Evolutionary conservation across 2,113 vertebrate species (phyloP).

Genomic region (Lota lota): DNA sequence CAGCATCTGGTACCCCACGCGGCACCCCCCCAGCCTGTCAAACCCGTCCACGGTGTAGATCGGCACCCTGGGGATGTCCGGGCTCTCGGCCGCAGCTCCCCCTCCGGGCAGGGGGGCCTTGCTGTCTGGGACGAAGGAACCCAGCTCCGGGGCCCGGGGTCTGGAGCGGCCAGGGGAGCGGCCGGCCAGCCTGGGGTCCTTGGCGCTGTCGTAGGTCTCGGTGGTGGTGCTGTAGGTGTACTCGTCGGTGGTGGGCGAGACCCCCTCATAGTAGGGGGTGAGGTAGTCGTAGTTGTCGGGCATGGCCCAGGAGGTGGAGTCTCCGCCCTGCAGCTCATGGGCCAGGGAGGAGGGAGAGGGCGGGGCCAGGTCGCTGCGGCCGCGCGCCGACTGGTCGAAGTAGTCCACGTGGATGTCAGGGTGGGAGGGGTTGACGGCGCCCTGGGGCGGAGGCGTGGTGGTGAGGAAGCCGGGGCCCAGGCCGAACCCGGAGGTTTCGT

Average conservation of each 20-base stretch:
- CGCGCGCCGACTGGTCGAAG: slow-evolving; percentile 40
- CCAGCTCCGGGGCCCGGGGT: slow-evolving; percentile 49
- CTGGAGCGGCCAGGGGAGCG: slow-evolving; percentile 45
- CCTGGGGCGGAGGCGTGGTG: slow-evolving; percentile 29
- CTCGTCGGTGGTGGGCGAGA: slow-evolving; percentile 84
- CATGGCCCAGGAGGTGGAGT: slow-evolving; percentile 81
- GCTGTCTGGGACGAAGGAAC: slow-evolving; percentile 30
- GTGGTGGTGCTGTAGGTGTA: slow-evolving; percentile 82
- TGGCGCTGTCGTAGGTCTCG: slow-evolving; percentile 78
- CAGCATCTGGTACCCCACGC: slow-evolving; percentile 76
- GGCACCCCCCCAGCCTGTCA: slow-evolving; percentile 72
- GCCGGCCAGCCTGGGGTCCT: slow-evolving; percentile 65
- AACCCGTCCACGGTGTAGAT: slow-evolving; percentile 59
- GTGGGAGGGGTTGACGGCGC: slow-evolving; percentile 54
- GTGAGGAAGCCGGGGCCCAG: slow-evolving; percentile 51
- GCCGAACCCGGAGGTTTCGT: slow-evolving; percentile 68
- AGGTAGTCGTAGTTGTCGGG: slow-evolving; percentile 85
- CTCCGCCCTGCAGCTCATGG: slow-evolving; percentile 70
- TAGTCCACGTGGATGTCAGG: slow-evolving; percentile 79
- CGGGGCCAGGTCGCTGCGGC: slow-evolving; percentile 44
- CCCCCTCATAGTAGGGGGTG: slow-evolving; percentile 82
- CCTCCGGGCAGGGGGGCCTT: slow-evolving; percentile 24
- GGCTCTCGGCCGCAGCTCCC: slow-evolving; percentile 20
- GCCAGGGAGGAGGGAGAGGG: slow-evolving; percentile 62
- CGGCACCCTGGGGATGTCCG: slow-evolving; percentile 35